Percentiles rank a stretch among this genome's conserved stretches.
phyloP scores from a whole-genome alignment of 2,113 vertebrate species.

The Vulpes ferrilata region DNA sequence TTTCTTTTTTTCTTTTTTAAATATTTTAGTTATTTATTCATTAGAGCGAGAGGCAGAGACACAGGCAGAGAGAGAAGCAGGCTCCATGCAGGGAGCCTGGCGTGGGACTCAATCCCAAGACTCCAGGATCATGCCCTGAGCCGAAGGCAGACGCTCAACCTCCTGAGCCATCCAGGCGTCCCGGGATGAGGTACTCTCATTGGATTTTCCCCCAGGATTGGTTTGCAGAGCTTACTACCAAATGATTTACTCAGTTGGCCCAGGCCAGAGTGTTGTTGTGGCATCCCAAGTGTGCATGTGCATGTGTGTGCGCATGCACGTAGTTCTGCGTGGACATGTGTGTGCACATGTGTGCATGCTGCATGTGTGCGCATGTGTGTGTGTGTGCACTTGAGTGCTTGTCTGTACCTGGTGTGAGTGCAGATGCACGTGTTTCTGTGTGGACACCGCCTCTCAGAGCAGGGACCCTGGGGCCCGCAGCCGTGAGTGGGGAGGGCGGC shows the following conservation, averaged over 20 bases:
- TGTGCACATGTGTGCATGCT: rapidly evolving
- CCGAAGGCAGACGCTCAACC: no score
- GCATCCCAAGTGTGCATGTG: not conserved
- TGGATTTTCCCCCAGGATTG: slow-evolving; percentile 57
- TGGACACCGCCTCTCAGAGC: not conserved
- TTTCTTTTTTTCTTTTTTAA: no score
- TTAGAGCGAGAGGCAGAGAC: no score
- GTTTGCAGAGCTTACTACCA: slow-evolving; percentile 78
- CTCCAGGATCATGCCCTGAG: no score
- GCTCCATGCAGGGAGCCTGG: no score
- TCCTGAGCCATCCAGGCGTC: no score
- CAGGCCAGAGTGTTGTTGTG: slow-evolving; percentile 66
- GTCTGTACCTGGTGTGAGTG: not conserved
- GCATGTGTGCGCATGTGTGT: not conserved
- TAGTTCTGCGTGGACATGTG: not conserved
- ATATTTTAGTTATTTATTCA: no score
- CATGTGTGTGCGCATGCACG: not conserved
- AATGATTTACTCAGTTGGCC: slow-evolving; percentile 76
- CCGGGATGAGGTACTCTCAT: slow-evolving; percentile 75
- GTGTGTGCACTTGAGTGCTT: not conserved
- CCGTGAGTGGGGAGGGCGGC: not conserved
- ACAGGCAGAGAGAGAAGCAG: no score
- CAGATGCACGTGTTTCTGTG: not conserved
- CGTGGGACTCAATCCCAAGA: no score
- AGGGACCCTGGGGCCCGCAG: not conserved